Evolutionary conservation across 2,888 invertebrate species (phyloP), one percentile per base, ranked within the genome.

Genomic region (Caenorhabditis drosophilae): DNA sequence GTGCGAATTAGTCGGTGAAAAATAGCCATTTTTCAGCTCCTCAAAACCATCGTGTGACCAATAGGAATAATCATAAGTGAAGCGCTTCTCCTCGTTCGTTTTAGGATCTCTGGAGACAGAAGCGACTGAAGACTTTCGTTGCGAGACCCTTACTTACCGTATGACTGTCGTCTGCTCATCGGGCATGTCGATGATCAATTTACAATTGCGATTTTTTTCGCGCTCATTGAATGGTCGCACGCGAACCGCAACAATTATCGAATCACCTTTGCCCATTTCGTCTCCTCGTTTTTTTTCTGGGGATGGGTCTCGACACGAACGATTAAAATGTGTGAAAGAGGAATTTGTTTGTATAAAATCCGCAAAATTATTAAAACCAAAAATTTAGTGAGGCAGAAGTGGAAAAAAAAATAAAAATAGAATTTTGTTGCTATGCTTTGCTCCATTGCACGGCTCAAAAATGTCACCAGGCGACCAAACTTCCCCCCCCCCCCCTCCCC

Each of bases 31-130:
- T 3, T 83, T 80, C 36, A 75, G 60, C 54, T 85, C 85, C 40
- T 84, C 85, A 74, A 78, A 86, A 1, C 88, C 88, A 75, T 87
- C 87, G 78, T 86, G 86, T 25, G 87, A 87, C 88, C 88, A 88
- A 76, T 88, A 88, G 66, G 86, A 86, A 81, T 84, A 85, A 80
- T 88, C 88, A 78, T 86, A 88, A 1, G 86, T 84, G 77, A 87
- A 88, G 61, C 84, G 83, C 61, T 85, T 85, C 15, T 84, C 84
- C 16, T 85, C 85, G 11, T 75, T 75, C 18, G 68, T 84, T 4
- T 83, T 80, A 1, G 87, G 87, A 75, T 87, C 85, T 38, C 81
- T 84, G 50, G 41, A 45, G n/a, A n/a, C n/a, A n/a, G n/a, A n/a
- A n/a, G n/a, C n/a, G n/a, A n/a, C n/a, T n/a, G n/a, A n/a, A n/a